Conservation (phyloP, 2,888 invertebrate species). For the Oasisia sp. region DNA sequence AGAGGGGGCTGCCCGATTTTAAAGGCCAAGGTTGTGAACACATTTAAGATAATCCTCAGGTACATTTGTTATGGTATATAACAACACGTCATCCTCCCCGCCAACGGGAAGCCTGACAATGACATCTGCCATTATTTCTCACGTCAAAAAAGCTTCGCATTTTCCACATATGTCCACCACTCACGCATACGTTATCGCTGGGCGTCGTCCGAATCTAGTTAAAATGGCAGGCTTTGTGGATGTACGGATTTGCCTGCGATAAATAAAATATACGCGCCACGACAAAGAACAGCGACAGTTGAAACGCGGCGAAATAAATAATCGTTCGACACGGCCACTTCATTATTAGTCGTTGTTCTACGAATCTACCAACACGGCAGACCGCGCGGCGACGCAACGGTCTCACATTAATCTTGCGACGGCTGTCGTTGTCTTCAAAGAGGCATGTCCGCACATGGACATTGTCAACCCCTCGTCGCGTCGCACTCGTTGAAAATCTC, state of each 20-base stretch:
- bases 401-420: not conserved
- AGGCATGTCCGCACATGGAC: not conserved
- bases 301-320: slow-evolving; percentile 3
- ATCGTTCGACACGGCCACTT: not conserved
- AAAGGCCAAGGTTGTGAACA: too few relatives aligned
- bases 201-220: not conserved
- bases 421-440: slow-evolving; percentile 3
- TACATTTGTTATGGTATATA: too few relatives aligned
- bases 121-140: not conserved
- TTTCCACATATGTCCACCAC: not conserved
- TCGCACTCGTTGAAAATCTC: slow-evolving; percentile 17
- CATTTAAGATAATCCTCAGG: too few relatives aligned
- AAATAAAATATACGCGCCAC: not conserved
- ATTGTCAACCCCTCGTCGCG: not conserved
- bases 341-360: not conserved
- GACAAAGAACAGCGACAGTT: not conserved
- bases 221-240: not conserved
- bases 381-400: not conserved
- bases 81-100: too few relatives aligned
- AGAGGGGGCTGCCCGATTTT: too few relatives aligned
- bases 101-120: too few relatives aligned
- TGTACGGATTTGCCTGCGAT: not conserved
- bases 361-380: not conserved
- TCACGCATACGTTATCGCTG: not conserved
- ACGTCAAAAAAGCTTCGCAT: not conserved